Percentiles rank a stretch among this genome's conserved stretches.
Conservation (phyloP, 2,113 vertebrate species). For the Nycticorax nycticorax region DNA sequence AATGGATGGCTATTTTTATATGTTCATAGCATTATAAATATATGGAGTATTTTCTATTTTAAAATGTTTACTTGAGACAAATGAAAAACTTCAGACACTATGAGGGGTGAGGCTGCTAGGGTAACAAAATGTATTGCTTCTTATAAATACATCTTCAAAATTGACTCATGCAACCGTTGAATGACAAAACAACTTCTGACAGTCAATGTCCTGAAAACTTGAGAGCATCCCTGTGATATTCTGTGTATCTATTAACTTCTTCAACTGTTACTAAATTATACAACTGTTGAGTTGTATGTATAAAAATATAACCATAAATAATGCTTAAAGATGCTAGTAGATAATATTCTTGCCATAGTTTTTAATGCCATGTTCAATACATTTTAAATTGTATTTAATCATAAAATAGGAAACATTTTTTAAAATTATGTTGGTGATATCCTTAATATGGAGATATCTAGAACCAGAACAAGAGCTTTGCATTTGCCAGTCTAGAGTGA, state of each 20-base stretch:
- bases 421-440: background rate
- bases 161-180: background rate
- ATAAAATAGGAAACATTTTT: background rate
- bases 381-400: background rate
- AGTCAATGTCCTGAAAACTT: background rate
- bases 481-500: background rate
- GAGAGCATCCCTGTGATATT: background rate
- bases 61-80: background rate
- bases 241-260: background rate
- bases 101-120: background rate
- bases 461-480: background rate
- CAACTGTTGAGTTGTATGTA: background rate
- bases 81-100: background rate
- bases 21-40: background rate
- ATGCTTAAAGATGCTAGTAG: background rate
- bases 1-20: conserved; percentile 46
- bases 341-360: background rate
- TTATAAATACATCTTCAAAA: background rate
- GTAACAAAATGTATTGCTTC: background rate
- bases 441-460: background rate
- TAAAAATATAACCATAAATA: background rate
- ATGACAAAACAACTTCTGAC: background rate
- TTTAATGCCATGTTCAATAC: background rate
- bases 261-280: background rate
- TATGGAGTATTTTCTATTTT: background rate